Percentiles rank a stretch among this genome's conserved stretches.
Conservation (phyloP, 2,113 vertebrate species). For the Ptilonorhynchus violaceus region DNA sequence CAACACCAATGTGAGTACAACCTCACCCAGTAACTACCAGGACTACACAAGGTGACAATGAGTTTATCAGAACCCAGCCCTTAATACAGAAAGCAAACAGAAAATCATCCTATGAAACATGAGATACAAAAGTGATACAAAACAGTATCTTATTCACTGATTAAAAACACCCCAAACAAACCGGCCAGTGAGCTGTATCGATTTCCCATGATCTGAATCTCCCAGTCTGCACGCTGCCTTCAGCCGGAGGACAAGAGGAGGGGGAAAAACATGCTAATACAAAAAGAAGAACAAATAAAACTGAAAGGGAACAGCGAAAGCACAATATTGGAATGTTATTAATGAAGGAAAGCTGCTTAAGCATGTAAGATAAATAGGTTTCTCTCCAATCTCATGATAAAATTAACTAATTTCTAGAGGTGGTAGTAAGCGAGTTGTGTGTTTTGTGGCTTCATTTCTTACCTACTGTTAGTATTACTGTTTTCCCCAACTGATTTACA, state of each 20-base stretch:
- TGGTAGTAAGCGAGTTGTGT: background rate
- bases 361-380: background rate
- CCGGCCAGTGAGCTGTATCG: fast-evolving
- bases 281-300: background rate
- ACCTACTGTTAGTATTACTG: background rate
- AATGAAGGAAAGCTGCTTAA: background rate
- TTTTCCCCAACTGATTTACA: background rate
- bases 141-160: background rate
- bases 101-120: background rate
- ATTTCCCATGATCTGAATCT: background rate
- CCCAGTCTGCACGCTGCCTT: background rate
- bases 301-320: background rate
- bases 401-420: background rate
- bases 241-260: background rate
- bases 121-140: background rate
- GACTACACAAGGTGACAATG: background rate
- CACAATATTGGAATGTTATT: background rate
- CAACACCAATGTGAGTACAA: background rate
- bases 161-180: background rate
- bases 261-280: background rate
- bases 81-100: background rate
- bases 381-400: background rate
- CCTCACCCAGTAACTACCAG: background rate
- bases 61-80: background rate
- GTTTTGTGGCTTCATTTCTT: background rate